Percentiles rank a stretch among this genome's conserved stretches.
Conservation (phyloP, 2,797 vertebrate genomes). For the Lophotriccus pileatus region DNA sequence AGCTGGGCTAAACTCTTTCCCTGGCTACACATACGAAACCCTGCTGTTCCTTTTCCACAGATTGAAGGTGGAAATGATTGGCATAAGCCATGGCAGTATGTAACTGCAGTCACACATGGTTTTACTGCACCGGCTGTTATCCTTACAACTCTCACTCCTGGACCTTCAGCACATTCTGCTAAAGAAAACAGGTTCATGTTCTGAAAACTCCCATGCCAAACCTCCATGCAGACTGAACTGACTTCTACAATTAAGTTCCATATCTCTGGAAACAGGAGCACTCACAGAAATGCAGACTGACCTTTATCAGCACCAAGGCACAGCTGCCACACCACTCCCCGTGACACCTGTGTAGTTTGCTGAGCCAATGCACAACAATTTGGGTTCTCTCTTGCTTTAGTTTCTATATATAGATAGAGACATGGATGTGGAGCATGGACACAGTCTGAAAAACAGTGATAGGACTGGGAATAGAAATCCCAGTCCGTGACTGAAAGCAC, state of each 20-base stretch:
- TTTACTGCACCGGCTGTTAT: neutral
- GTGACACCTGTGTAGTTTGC: neutral
- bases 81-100: neutral
- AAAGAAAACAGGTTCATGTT: neutral
- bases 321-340: neutral
- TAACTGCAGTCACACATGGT: neutral
- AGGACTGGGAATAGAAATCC: neutral
- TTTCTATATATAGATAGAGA: neutral
- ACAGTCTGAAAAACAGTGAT: neutral
- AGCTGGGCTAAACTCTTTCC: neutral
- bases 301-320: neutral
- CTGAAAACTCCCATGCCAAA: neutral
- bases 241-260: neutral
- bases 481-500: neutral
- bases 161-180: neutral
- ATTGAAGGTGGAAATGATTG: neutral
- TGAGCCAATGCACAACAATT: neutral
- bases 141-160: neutral
- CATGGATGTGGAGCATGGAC: neutral
- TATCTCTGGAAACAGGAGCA: neutral
- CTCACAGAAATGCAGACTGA: neutral
- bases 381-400: neutral
- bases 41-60: neutral
- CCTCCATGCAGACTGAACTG: neutral
- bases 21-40: neutral